phyloP scores from a whole-genome alignment of 2,113 vertebrate genomes.

The Platichthys flesus region DNA sequence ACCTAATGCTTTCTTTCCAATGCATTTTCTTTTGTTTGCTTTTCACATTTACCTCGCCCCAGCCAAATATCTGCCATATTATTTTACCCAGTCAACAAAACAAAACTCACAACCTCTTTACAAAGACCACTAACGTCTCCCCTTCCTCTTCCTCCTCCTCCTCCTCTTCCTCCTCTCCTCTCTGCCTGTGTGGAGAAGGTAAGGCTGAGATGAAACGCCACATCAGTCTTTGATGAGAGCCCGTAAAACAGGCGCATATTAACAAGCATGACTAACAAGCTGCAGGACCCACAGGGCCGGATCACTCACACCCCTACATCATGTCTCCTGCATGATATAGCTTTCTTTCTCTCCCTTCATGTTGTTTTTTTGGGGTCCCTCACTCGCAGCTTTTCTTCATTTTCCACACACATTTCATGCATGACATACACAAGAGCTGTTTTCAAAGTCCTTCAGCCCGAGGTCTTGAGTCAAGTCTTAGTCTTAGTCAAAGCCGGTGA shows the following conservation, averaged over 20 bases:
- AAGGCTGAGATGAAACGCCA: slow-evolving; percentile 76
- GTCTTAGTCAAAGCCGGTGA: background rate
- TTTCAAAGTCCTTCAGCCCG: slow-evolving; percentile 17
- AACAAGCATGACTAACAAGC: slow-evolving; percentile 82
- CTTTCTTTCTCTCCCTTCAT: slow-evolving; percentile 29
- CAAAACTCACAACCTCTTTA: background rate
- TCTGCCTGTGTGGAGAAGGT: slow-evolving; percentile 61
- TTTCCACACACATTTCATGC: slow-evolving; percentile 54
- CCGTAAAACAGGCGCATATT: slow-evolving; percentile 77
- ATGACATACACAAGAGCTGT: slow-evolving; percentile 28
- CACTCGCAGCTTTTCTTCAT: slow-evolving; percentile 50
- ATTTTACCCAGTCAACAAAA: no score
- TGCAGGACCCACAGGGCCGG: slow-evolving; percentile 65
- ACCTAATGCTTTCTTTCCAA: slow-evolving; percentile 9
- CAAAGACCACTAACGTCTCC: slow-evolving; percentile 12
- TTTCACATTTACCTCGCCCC: background rate
- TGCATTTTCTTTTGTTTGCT: background rate
- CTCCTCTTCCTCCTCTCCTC: slow-evolving; percentile 11
- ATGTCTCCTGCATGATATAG: slow-evolving; percentile 40
- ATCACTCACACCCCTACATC: slow-evolving; percentile 48
- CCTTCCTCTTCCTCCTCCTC: slow-evolving; percentile 16
- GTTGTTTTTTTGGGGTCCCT: slow-evolving; percentile 4
- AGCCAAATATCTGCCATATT: background rate
- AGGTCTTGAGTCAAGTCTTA: background rate
- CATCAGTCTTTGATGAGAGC: slow-evolving; percentile 76